A percentile compares a stretch with the other conserved stretches of the same genome.
Evolutionary conservation across 2,113 vertebrate genomes (phyloP).

Genomic region (Trematocara marginatum): DNA sequence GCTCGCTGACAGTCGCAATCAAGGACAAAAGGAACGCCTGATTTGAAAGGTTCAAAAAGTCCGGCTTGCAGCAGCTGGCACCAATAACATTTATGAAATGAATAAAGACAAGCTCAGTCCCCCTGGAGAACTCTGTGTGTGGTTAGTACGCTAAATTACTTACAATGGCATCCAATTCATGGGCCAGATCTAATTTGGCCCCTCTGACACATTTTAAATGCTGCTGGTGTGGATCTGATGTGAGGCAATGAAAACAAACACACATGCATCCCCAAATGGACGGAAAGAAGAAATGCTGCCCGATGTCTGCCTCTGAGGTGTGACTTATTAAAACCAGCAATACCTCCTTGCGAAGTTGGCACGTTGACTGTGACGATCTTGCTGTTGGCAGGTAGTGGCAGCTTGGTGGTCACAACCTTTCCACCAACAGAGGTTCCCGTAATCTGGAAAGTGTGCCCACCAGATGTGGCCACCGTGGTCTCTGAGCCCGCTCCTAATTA

Average conservation of each 20-base stretch:
- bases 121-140: background rate
- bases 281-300: constrained; percentile 7
- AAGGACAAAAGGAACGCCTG: constrained; percentile 5
- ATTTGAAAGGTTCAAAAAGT: constrained; percentile 15
- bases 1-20: background rate
- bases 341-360: constrained; percentile 98
- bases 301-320: background rate
- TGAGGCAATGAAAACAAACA: constrained; percentile 22
- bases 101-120: background rate
- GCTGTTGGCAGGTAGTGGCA: constrained; percentile 97
- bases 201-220: constrained; percentile 8
- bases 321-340: constrained; percentile 45
- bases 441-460: constrained; percentile 93
- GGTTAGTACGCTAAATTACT: background rate
- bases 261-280: background rate
- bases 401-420: constrained; percentile 93
- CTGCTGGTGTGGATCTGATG: constrained; percentile 5
- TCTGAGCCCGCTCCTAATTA: constrained; percentile 80
- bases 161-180: constrained; percentile 21
- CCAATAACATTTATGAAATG: background rate
- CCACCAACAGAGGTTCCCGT: constrained; percentile 88
- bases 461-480: constrained; percentile 83
- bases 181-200: constrained; percentile 15
- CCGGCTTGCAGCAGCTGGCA: background rate
- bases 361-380: constrained; percentile 98